Conservation (phyloP, 2,888 invertebrate genomes). For the Cryptophagus acutangulus region DNA sequence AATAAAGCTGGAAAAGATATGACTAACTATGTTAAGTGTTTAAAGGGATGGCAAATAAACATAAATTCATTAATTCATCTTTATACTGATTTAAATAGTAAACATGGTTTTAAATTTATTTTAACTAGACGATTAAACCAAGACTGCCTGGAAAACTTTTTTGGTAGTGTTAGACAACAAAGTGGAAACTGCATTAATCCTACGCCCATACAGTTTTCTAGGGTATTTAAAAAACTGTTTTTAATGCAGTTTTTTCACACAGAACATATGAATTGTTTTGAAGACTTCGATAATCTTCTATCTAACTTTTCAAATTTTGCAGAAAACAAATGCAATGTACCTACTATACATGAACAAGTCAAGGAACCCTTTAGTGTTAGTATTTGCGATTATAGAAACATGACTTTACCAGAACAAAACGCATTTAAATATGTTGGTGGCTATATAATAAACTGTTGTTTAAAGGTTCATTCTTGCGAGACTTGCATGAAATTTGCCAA, state of each 20-base stretch:
- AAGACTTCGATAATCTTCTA: neutral
- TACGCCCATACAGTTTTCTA: slow-evolving; percentile 25
- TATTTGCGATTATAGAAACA: slow-evolving; percentile 11
- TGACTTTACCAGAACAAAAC: slow-evolving; percentile 6
- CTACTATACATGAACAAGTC: neutral
- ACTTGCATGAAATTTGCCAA: too few relatives aligned
- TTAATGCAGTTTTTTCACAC: slow-evolving; percentile 17
- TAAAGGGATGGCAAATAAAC: slow-evolving; percentile 21
- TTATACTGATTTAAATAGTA: slow-evolving; percentile 20
- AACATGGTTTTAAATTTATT: slow-evolving; percentile 20
- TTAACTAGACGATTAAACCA: slow-evolving; percentile 25
- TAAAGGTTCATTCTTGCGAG: too few relatives aligned
- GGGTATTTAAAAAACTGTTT: slow-evolving; percentile 24
- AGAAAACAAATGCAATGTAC: neutral
- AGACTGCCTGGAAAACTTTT: slow-evolving; percentile 28
- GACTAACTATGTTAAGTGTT: slow-evolving; percentile 20
- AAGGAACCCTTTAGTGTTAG: slow-evolving; percentile 1
- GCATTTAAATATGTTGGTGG: too few relatives aligned
- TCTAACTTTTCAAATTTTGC: neutral
- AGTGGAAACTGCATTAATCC: slow-evolving; percentile 24
- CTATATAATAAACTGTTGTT: too few relatives aligned
- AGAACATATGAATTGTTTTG: slow-evolving; percentile 2
- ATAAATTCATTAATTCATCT: slow-evolving; percentile 22
- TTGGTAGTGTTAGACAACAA: slow-evolving; percentile 24
- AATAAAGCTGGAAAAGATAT: slow-evolving; percentile 18